Conservation (phyloP, 2,113 vertebrate species). For the Peromyscus maniculatus region DNA sequence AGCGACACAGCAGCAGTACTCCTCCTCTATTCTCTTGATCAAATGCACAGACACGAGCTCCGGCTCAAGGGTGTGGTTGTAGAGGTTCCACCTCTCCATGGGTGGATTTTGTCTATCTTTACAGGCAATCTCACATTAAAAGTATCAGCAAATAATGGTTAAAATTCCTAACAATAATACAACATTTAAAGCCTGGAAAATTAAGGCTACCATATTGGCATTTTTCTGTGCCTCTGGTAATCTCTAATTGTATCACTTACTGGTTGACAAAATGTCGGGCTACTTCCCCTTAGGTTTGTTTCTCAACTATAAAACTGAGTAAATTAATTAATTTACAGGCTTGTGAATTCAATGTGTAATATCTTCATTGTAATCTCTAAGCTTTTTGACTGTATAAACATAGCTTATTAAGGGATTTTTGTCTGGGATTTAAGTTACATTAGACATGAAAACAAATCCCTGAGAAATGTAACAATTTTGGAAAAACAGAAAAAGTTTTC, state of each 20-base stretch:
- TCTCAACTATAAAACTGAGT: background rate
- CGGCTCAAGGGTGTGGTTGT: background rate
- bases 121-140: background rate
- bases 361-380: background rate
- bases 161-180: background rate
- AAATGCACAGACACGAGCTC: background rate
- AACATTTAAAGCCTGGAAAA: background rate
- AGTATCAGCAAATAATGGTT: background rate
- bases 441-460: background rate
- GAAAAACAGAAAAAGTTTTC: background rate
- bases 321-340: background rate
- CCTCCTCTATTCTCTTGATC: background rate
- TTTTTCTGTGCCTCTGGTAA: background rate
- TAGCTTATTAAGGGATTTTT: background rate
- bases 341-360: background rate
- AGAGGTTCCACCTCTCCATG: background rate
- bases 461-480: background rate
- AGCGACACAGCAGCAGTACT: background rate
- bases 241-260: background rate
- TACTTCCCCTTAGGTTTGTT: background rate
- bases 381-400: background rate
- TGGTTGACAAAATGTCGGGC: background rate
- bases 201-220: background rate
- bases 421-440: background rate
- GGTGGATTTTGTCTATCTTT: background rate